Base-by-base conservation (phyloP, 2,888 invertebrate species). In the Conchocele bisecta region DNA sequence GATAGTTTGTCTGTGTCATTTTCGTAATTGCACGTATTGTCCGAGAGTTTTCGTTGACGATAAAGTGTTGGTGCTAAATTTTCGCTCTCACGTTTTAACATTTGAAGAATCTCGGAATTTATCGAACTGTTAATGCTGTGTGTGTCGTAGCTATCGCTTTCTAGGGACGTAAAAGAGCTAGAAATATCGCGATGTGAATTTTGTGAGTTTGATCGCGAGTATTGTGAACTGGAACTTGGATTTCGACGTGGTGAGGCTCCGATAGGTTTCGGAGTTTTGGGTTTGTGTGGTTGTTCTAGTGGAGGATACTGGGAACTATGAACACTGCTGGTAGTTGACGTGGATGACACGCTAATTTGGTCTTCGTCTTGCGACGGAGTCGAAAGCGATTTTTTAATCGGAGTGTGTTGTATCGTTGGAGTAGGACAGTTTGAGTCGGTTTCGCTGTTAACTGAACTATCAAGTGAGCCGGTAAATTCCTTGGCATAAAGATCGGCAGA, bases 261-360 rank as follows among this genome's bases (percentile, higher is more conserved):
- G 13, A 71, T 72, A n/a, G 83, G 83, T 66, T 83, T 83, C 2
- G 83, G 83, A 51, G 79, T 81, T 65, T 79, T 81, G 17, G 83
- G 83, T 67, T 81, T 72, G 56, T 76, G 54, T 7, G 83, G 83
- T 44, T 83, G 83, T 65, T 79, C 66, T 48, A 59, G n/a, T 35
- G 73, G 60, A 35, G 70, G 48, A 56, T 59, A 53, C 48, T 63
- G 48, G 64, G 51, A 20, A 46, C 54, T 61, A 41, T 75, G 67
- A 29, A 66, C 24, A 59, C 76, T 76, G 46, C 72, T 69, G 0
- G 61, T 35, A 28, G 58, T 77, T 39, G 70, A 60, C 17, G 61
- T 54, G 1, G 78, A 73, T n/a, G 70, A 59, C 20, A 79, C 57
- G 65, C 79, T 78, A 7, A 73, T 65, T 35, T 70, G 61, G 42